Evolutionary conservation across 1,140 invertebrate species (phyloP).

Genomic region (Megalopta genalis): DNA sequence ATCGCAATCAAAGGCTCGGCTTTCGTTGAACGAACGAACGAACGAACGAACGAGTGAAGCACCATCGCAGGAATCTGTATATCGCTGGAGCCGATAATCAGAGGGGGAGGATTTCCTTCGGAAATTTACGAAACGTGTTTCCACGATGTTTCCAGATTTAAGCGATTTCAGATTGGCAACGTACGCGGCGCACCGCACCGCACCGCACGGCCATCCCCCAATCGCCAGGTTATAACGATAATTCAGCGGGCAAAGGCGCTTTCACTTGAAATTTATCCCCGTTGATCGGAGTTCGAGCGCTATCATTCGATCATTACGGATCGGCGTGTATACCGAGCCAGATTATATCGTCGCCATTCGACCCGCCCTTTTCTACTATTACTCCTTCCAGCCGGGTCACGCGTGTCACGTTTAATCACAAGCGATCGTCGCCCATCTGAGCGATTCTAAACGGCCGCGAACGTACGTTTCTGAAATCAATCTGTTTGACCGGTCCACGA

Average conservation of each 20-base stretch:
- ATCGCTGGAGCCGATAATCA: background rate
- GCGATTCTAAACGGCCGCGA: conserved; percentile 40
- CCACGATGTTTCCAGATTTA: background rate
- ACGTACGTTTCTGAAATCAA: conserved; percentile 9
- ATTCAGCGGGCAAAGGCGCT: background rate
- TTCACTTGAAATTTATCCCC: background rate
- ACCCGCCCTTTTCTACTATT: background rate
- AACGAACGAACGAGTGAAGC: too few relatives aligned
- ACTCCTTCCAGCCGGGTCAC: background rate
- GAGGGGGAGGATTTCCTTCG: background rate
- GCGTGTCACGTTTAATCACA: conserved; percentile 30
- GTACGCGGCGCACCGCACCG: background rate
- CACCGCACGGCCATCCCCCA: background rate
- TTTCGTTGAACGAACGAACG: too few relatives aligned
- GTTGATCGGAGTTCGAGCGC: conserved; percentile 8
- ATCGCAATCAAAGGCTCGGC: too few relatives aligned
- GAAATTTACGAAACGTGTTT: background rate
- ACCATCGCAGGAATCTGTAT: too few relatives aligned
- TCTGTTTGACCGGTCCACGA: conserved; percentile 23
- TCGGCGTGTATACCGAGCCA: background rate
- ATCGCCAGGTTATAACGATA: conserved; percentile 12
- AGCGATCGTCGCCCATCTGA: conserved; percentile 32
- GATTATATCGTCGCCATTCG: conserved; percentile 24
- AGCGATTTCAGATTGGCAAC: background rate
- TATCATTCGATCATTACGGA: conserved; percentile 44